A percentile compares a stretch with the other conserved stretches of the same genome.
These are phyloP conservation scores for Porites evermanni DNA, from an alignment of 92 coral and sea anemone species.

Conservation along the genomic window DNA sequence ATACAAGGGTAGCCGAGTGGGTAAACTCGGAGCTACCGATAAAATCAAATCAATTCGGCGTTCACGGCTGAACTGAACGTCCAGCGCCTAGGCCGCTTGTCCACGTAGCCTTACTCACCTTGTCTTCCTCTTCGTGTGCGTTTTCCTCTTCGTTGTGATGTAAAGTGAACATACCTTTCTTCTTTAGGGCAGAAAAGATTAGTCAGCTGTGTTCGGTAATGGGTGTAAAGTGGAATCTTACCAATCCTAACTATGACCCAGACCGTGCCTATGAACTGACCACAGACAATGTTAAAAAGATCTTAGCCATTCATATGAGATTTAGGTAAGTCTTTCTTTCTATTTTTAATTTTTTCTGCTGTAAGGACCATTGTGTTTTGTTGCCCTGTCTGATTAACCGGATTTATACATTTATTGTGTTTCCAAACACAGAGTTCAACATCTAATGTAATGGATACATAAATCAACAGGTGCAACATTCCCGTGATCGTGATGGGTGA, in stretches of 20 bases:
- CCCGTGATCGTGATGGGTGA: slow-evolving; percentile 94
- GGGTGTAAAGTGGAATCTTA: slow-evolving; percentile 45
- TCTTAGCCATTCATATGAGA: slow-evolving; percentile 93
- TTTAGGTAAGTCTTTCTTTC: slow-evolving; percentile 64
- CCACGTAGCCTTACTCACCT: not conserved
- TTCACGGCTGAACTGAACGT: no score
- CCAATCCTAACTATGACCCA: slow-evolving; percentile 56
- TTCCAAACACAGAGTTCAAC: no score
- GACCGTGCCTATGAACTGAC: slow-evolving; percentile 83
- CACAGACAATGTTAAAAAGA: slow-evolving; percentile 88
- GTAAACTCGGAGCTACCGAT: no score
- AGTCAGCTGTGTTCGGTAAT: slow-evolving; percentile 63
- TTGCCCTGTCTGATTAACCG: no score
- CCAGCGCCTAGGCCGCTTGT: no score
- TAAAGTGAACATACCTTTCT: no score
- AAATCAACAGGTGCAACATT: slow-evolving; percentile 70
- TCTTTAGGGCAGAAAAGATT: slow-evolving; percentile 52
- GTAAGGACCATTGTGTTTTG: no score
- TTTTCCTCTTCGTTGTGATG: not conserved
- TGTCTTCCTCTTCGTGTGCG: not conserved
- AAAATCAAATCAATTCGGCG: no score
- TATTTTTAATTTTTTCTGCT: no score
- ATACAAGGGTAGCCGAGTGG: no score
- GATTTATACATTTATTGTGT: no score
- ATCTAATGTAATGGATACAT: not conserved